A percentile compares a stretch with the other conserved stretches of the same genome.
Evolutionary conservation across 2,888 invertebrate species (phyloP).

Genomic region (Eremobia ochroleuca): DNA sequence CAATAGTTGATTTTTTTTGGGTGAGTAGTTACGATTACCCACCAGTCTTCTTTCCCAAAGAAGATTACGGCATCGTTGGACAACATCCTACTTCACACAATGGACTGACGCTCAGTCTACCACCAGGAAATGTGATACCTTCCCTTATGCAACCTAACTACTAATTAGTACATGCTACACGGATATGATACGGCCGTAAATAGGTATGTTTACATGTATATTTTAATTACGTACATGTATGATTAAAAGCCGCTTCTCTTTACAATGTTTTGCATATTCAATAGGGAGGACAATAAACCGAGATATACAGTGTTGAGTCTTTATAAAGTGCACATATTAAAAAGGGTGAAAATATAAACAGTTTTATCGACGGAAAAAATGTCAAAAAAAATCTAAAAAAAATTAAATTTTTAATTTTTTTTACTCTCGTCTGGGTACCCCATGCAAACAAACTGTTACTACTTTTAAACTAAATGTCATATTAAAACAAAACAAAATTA

Average conservation of each 20-base stretch:
- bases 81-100: conserved; percentile 12
- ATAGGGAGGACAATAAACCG: neutral
- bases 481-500: too few relatives aligned
- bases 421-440: too few relatives aligned
- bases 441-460: too few relatives aligned
- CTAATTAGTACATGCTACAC: conserved; percentile 44
- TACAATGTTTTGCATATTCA: conserved; percentile 19
- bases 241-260: conserved; percentile 21
- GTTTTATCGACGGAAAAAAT: too few relatives aligned
- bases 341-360: too few relatives aligned
- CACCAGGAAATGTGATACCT: conserved; percentile 44
- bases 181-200: conserved; percentile 35
- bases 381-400: too few relatives aligned
- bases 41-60: neutral
- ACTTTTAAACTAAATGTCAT: too few relatives aligned
- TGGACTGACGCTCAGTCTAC: neutral
- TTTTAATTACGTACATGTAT: conserved; percentile 31
- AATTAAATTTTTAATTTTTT: too few relatives aligned
- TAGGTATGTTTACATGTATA: conserved; percentile 14
- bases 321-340: too few relatives aligned
- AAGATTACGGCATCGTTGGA: neutral
- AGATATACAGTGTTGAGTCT: too few relatives aligned
- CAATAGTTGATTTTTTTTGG: too few relatives aligned
- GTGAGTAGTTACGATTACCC: neutral
- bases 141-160: conserved; percentile 47